Evolutionary conservation across 2,113 vertebrate genomes (phyloP), one percentile per base, ranked within the genome.

Genomic region (Marmota monax): DNA sequence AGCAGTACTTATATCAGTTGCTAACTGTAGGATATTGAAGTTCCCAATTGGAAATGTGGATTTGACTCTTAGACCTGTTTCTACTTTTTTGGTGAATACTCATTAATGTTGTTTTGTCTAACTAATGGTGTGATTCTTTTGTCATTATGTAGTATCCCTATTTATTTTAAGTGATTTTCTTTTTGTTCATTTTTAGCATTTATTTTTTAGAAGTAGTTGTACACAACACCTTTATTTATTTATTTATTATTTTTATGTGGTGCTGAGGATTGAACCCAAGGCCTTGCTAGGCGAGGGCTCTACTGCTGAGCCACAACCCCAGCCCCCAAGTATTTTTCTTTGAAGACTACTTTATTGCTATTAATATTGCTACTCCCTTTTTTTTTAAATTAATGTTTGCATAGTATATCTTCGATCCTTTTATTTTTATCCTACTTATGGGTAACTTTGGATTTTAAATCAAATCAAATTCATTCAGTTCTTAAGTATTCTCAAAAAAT

Each of bases 391-490:
- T 77, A 65, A 42, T 82, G 45, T 73, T 92, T 45, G 34, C 25
- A 72, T 90, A 29, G 23, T 83, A 42, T 37, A 20, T 74, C 23
- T 92, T 87, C 61, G 18, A 16, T 74, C 48, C 13, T 39, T 90
- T 65, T 61, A 73, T 39, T 84, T 53, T 67, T 34, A 87, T 39
- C 11, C 39, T 76, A 11, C 3, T 70, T 53, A 87, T 7, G 7
- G 69, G 53, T 86, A 94, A 37, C 45, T 69, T 67, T 87, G 56
- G 18, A 86, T 83, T 96, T 92, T 79, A 18, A 92, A 39, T 85
- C 73, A 76, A 96, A 25, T n/a, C 29, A 87, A 67, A 48, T 67
- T 78, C 22, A 77, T 67, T 78, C 32, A 77, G 34, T n/a, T 92
- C 48, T 63, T 85, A 61, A 90, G n/a, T 83, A 11, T 93, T 90